Evolutionary conservation across 2,888 invertebrate genomes (phyloP).

Genomic region (Epirrita christyi): DNA sequence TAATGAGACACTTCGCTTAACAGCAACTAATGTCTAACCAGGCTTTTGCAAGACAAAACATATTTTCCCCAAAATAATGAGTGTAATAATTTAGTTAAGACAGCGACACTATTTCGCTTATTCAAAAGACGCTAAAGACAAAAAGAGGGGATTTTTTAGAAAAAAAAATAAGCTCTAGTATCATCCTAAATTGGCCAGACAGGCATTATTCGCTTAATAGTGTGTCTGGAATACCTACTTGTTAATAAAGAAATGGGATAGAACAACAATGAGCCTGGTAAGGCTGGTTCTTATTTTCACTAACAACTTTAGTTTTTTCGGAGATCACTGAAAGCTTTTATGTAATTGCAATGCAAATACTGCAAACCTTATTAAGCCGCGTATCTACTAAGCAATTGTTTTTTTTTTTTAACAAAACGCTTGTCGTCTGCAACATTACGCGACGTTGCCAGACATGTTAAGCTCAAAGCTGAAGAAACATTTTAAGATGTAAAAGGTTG

Average conservation of each 20-base stretch:
- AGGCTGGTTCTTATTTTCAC: constrained; percentile 20
- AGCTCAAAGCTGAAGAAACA: no score
- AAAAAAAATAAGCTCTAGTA: constrained; percentile 22
- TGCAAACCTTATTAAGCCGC: no score
- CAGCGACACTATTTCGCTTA: constrained; percentile 18
- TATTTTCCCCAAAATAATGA: constrained; percentile 8
- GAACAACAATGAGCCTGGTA: constrained; percentile 17
- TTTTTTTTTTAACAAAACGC: no score
- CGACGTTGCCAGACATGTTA: no score
- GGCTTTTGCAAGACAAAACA: background rate
- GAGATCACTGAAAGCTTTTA: constrained; percentile 14
- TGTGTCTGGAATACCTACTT: constrained; percentile 25
- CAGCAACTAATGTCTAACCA: background rate
- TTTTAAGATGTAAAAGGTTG: no score
- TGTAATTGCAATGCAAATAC: constrained; percentile 6
- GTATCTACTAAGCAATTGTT: no score
- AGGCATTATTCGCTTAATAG: constrained; percentile 24
- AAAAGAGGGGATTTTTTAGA: constrained; percentile 27
- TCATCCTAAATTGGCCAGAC: constrained; percentile 30
- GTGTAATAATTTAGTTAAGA: constrained; percentile 14
- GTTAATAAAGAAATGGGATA: constrained; percentile 20
- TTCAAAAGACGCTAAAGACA: constrained; percentile 20
- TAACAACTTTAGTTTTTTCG: constrained; percentile 8
- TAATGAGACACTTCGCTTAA: no score
- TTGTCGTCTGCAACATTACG: no score